Percentiles rank a stretch among this genome's conserved stretches.
Conservation (phyloP, 2,113 vertebrate species). For the Ceratotherium simum region DNA sequence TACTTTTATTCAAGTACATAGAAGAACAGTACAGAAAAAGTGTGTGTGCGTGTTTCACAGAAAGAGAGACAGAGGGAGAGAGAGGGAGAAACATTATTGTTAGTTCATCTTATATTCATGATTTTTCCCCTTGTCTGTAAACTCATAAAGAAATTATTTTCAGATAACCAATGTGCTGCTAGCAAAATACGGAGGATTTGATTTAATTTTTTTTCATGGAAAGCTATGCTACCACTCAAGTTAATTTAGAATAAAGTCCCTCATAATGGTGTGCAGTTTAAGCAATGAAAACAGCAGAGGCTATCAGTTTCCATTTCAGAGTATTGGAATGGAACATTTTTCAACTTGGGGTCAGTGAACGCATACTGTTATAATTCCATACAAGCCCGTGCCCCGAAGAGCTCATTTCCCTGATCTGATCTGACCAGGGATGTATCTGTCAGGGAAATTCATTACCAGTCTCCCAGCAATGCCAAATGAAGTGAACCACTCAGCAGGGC, state of each 20-base stretch:
- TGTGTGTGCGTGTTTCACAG: background rate
- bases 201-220: conserved; percentile 62
- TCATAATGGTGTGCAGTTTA: conserved; percentile 56
- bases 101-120: background rate
- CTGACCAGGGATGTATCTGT: conserved; percentile 67
- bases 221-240: conserved; percentile 68
- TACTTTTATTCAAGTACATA: background rate
- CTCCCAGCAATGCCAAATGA: conserved; percentile 60
- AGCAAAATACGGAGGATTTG: conserved; percentile 53
- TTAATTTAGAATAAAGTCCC: conserved; percentile 72
- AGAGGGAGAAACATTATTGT: background rate
- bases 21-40: background rate
- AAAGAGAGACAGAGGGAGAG: background rate
- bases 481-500: conserved; percentile 60
- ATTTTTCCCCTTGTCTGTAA: conserved; percentile 41
- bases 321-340: conserved; percentile 75
- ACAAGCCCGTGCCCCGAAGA: conserved; percentile 71
- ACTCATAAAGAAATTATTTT: conserved; percentile 59
- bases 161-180: conserved; percentile 2
- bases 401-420: conserved; percentile 81
- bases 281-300: conserved; percentile 77
- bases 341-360: conserved; percentile 73
- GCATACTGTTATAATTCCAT: conserved; percentile 65
- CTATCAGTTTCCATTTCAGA: conserved; percentile 73
- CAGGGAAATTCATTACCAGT: conserved; percentile 82